Conservation (phyloP, 2,888 invertebrate genomes). For the Spilarctia lutea region DNA sequence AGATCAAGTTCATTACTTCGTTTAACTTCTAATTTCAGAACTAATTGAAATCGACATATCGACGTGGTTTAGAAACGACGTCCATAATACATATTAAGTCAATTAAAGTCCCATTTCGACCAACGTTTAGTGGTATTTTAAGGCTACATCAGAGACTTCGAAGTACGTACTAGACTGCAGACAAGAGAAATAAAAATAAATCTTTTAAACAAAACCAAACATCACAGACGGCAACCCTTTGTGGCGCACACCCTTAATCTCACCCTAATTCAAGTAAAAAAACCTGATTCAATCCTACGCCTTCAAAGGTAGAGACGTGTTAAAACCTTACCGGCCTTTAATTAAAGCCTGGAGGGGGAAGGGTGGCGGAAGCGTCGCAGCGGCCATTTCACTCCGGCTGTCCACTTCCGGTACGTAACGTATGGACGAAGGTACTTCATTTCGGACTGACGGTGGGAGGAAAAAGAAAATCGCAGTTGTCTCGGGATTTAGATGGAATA, state of each 20-base stretch:
- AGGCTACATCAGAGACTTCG: not conserved
- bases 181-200: constrained; percentile 24
- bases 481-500: constrained; percentile 59
- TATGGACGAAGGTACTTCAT: constrained; percentile 81
- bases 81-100: not conserved
- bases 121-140: not conserved
- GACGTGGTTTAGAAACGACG: not conserved
- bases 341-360: constrained; percentile 73
- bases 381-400: constrained; percentile 74
- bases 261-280: constrained; percentile 50
- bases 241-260: constrained; percentile 53
- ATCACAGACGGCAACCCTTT: constrained; percentile 57
- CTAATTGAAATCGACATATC: not conserved
- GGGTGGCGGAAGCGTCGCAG: constrained; percentile 62
- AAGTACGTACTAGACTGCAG: constrained; percentile 21
- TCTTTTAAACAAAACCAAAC: constrained; percentile 42
- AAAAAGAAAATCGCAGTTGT: constrained; percentile 77
- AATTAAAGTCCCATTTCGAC: not conserved
- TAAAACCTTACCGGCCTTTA: constrained; percentile 84
- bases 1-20: not conserved
- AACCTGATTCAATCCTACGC: constrained; percentile 64
- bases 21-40: not conserved
- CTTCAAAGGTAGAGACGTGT: constrained; percentile 78
- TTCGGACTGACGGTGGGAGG: constrained; percentile 74
- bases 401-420: constrained; percentile 77